Evolutionary conservation across 2,113 vertebrate species (phyloP).

Genomic region (Rhagologus leucostigma): DNA sequence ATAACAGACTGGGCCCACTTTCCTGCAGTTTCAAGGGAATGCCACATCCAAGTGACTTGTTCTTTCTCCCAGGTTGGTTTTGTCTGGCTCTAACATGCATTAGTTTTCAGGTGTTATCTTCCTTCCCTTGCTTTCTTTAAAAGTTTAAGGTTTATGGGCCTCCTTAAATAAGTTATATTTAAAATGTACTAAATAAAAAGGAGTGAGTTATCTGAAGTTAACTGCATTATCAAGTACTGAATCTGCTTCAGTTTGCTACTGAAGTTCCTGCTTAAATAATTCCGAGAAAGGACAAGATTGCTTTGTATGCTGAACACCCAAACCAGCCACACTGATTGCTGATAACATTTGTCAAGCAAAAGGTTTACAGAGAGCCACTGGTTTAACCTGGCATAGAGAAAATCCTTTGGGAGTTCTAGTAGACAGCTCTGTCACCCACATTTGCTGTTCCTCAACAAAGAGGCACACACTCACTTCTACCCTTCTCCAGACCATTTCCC

Average conservation of each 20-base stretch:
- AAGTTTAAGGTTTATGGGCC: slow-evolving; percentile 9
- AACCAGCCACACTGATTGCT: background rate
- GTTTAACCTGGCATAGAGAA: background rate
- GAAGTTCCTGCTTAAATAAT: background rate
- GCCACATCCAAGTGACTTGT: background rate
- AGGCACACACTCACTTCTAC: background rate
- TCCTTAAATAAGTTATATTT: slow-evolving; percentile 40
- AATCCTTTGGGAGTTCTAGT: slow-evolving; percentile 16
- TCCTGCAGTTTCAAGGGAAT: background rate
- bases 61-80: background rate
- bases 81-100: background rate
- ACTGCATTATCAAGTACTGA: background rate
- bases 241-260: background rate
- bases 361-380: background rate
- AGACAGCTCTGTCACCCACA: background rate
- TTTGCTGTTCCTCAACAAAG: background rate
- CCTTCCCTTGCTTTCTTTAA: background rate
- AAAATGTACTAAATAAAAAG: slow-evolving; percentile 20
- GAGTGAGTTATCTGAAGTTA: background rate
- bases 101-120: background rate
- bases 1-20: slow-evolving; percentile 6
- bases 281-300: background rate
- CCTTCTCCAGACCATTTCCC: background rate
- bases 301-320: background rate
- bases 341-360: background rate